phyloP scores from a whole-genome alignment of 2,888 invertebrate genomes.

The Melanargia galathea region DNA sequence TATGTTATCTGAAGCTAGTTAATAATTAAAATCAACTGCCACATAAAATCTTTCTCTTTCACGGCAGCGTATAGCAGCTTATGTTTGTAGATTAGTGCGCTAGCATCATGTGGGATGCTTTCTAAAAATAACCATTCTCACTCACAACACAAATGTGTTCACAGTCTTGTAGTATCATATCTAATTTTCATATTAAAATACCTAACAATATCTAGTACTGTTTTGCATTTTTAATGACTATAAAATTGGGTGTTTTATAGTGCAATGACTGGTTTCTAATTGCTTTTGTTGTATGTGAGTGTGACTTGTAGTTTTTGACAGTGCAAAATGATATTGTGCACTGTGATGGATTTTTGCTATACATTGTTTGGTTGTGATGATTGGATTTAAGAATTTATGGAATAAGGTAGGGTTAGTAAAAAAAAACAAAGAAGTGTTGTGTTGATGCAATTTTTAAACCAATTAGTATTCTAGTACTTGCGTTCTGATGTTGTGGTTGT shows the following conservation, averaged over 20 bases:
- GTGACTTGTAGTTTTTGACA: conserved; percentile 45
- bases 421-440: background rate
- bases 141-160: conserved; percentile 46
- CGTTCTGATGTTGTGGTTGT: conserved; percentile 10
- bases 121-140: conserved; percentile 73
- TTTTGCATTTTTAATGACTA: conserved; percentile 25
- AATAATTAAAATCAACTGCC: conserved; percentile 25
- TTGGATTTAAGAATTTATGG: conserved; percentile 60
- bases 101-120: conserved; percentile 67
- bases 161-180: conserved; percentile 35
- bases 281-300: conserved; percentile 33
- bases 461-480: conserved; percentile 14
- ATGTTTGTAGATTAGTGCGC: conserved; percentile 47
- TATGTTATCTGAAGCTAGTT: background rate
- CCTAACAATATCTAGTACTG: conserved; percentile 19
- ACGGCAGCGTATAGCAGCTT: conserved; percentile 34
- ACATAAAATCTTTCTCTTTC: conserved; percentile 35
- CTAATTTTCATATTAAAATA: conserved; percentile 30
- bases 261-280: conserved; percentile 26
- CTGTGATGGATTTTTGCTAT: conserved; percentile 42
- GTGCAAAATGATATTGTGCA: conserved; percentile 51
- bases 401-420: conserved; percentile 54
- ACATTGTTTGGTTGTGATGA: conserved; percentile 54
- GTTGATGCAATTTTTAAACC: conserved; percentile 25
- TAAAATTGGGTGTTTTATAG: conserved; percentile 24